Conservation (phyloP, 2,113 vertebrate genomes). For the Hippocampus mohnikei region DNA sequence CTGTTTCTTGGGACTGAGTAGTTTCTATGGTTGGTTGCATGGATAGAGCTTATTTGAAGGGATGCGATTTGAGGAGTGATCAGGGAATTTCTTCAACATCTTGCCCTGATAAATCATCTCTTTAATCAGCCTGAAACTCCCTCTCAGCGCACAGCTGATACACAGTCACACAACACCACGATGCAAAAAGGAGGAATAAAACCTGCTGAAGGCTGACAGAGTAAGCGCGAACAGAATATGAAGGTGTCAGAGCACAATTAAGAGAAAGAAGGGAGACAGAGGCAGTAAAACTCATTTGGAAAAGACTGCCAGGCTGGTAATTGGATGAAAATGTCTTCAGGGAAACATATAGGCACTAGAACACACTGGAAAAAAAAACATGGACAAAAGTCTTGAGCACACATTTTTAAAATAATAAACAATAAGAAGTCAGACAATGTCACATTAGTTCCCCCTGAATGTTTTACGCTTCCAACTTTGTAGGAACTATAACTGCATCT, state of each 20-base stretch:
- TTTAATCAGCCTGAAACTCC: slow-evolving; percentile 68
- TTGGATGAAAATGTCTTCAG: slow-evolving; percentile 57
- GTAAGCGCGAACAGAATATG: slow-evolving; percentile 37
- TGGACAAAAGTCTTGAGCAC: slow-evolving; percentile 23
- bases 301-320: slow-evolving; percentile 57
- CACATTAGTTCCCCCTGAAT: not conserved
- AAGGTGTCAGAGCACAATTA: slow-evolving; percentile 39
- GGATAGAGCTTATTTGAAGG: slow-evolving; percentile 54
- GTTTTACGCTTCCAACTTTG: not conserved
- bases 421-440: not conserved
- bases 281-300: slow-evolving; percentile 47
- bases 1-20: slow-evolving; percentile 24
- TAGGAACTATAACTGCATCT: not conserved
- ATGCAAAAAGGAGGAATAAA: slow-evolving; percentile 26
- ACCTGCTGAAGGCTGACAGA: slow-evolving; percentile 29
- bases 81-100: slow-evolving; percentile 65
- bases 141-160: slow-evolving; percentile 49
- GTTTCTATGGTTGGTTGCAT: slow-evolving; percentile 46
- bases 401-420: not conserved
- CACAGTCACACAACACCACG: slow-evolving; percentile 38
- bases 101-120: slow-evolving; percentile 69
- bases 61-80: slow-evolving; percentile 58
- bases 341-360: slow-evolving; percentile 39
- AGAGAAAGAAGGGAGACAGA: slow-evolving; percentile 26
- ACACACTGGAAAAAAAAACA: slow-evolving; percentile 6